Evolutionary conservation across 1,140 invertebrate species (phyloP), one percentile per base, ranked within the genome.

Genomic region (Orius laevigatus): DNA sequence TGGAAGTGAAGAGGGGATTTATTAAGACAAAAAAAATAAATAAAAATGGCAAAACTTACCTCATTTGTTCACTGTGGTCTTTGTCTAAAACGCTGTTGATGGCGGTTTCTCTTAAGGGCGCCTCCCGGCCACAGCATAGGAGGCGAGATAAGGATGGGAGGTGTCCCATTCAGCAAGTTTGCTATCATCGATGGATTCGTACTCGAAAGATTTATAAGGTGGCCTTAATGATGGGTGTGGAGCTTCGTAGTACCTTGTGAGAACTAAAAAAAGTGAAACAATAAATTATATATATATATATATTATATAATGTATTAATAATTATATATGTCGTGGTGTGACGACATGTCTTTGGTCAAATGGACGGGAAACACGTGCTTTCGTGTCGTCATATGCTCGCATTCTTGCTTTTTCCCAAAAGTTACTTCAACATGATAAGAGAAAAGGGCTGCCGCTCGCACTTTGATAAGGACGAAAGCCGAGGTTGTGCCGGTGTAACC

Each of bases 151-250:
- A 9, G 62, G 60, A 53, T 64, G 63, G 10, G 62, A 63, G 11
- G 60, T 58, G 45, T 64, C 63, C 61, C 60, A 63, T n/a, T 63
- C 61, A 11, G 55, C 56, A 16, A 51, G 46, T 49, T 58, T 53
- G 6, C 59, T 53, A 47, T 68, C 66, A 51, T 68, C 66, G 33
- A 69, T 61, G 19, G 66, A 69, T 51, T 69, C 68, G 55, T 66
- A 69, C 53, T 70, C 67, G 53, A 62, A 69, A 9, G 66, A 66
- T 53, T 70, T 70, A 54, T 66, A 66, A 5, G 62, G 64, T 25
- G 61, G 61, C 47, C 58, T 57, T 51, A 64, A 55, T 47, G 57
- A 59, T 10, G 60, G 53, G 48, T 59, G 59, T 16, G 52, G 47
- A 35, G 54, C 54, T 11, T 55, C 53, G 44, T 57, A 40, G 49